A percentile compares a stretch with the other conserved stretches of the same genome.
Conservation (phyloP, 2,888 invertebrate species). For the Shargacucullia verbasci region DNA sequence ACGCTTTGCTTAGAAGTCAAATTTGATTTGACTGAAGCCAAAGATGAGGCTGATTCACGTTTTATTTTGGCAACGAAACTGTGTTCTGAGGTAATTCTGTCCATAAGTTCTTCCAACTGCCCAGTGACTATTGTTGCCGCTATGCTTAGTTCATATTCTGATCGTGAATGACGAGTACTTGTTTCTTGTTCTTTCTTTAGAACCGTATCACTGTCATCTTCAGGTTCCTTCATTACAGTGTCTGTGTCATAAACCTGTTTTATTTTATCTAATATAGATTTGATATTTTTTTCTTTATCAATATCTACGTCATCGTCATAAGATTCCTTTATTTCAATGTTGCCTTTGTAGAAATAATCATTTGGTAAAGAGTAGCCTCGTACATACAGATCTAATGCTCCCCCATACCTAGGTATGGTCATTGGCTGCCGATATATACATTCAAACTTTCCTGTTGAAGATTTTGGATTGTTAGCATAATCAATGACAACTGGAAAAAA, state of each 20-base stretch:
- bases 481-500: slow-evolving; percentile 88
- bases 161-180: slow-evolving; percentile 54
- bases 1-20: slow-evolving; percentile 37
- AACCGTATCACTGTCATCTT: slow-evolving; percentile 51
- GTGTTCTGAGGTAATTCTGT: slow-evolving; percentile 60
- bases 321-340: slow-evolving; percentile 64
- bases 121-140: slow-evolving; percentile 61
- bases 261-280: slow-evolving; percentile 64
- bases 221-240: slow-evolving; percentile 64
- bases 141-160: slow-evolving; percentile 61
- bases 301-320: slow-evolving; percentile 60
- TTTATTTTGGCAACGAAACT: slow-evolving; percentile 41
- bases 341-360: slow-evolving; percentile 79
- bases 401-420: slow-evolving; percentile 69
- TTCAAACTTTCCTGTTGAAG: slow-evolving; percentile 90
- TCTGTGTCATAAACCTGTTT: slow-evolving; percentile 67
- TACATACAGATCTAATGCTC: slow-evolving; percentile 68
- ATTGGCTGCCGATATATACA: slow-evolving; percentile 83
- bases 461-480: slow-evolving; percentile 71
- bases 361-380: slow-evolving; percentile 70
- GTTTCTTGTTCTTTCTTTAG: slow-evolving; percentile 47
- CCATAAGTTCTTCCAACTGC: slow-evolving; percentile 65
- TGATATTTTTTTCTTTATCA: slow-evolving; percentile 66
- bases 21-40: slow-evolving; percentile 9
- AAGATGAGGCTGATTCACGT: not conserved